A percentile compares a stretch with the other conserved stretches of the same genome.
These are phyloP conservation scores for Tenthredo livida DNA, from an alignment of 2,888 invertebrate genomes.

Conservation along the genomic window DNA sequence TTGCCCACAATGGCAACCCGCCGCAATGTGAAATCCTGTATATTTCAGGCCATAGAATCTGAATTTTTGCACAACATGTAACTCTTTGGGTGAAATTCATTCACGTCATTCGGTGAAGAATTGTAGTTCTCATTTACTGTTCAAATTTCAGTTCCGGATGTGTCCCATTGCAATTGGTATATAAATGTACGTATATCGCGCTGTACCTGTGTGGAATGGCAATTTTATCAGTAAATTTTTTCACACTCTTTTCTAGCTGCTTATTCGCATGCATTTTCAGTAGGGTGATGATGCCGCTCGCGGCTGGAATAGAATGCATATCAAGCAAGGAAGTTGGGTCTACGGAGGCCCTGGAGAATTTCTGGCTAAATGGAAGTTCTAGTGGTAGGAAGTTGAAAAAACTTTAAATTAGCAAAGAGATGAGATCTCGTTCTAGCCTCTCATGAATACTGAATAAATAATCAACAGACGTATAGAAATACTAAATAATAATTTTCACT, in stretches of 20 bases:
- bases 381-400: slow-evolving; percentile 43
- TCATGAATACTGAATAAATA: slow-evolving; percentile 47
- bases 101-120: not conserved
- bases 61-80: not conserved
- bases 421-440: slow-evolving; percentile 30
- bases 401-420: slow-evolving; percentile 47
- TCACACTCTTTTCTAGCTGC: not conserved
- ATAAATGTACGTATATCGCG: not conserved
- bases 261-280: slow-evolving; percentile 31
- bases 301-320: slow-evolving; percentile 51
- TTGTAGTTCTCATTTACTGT: not conserved
- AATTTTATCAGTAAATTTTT: slow-evolving; percentile 17
- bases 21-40: slow-evolving; percentile 16
- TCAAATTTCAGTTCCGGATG: not conserved
- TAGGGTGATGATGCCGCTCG: slow-evolving; percentile 37
- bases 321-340: slow-evolving; percentile 46
- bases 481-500: slow-evolving; percentile 28
- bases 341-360: slow-evolving; percentile 39
- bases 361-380: slow-evolving; percentile 50
- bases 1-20: not conserved
- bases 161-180: not conserved
- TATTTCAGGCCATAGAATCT: not conserved
- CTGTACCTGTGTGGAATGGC: not conserved
- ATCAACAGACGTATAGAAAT: slow-evolving; percentile 19
- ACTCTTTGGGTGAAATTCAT: not conserved